A percentile compares a stretch with the other conserved stretches of the same genome.
These are phyloP conservation scores for Nemoura dubitans DNA, from an alignment of 2,888 invertebrate species.

Conservation along the genomic window DNA sequence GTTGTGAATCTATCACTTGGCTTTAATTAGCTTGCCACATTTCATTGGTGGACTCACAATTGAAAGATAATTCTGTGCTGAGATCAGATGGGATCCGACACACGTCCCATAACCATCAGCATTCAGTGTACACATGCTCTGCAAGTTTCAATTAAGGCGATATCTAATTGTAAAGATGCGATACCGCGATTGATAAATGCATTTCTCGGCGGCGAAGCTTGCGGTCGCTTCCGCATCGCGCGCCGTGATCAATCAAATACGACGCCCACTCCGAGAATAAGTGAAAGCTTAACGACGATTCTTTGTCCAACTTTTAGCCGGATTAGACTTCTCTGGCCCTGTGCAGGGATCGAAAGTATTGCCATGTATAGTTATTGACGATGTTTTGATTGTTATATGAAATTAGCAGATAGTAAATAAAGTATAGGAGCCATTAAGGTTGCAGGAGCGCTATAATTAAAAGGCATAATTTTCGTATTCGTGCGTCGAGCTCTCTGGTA, in stretches of 20 bases:
- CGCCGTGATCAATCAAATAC: neutral
- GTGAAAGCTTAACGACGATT: slow-evolving; percentile 4
- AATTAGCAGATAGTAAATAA: neutral
- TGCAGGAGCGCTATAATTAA: neutral
- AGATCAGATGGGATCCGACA: neutral
- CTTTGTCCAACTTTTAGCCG: neutral
- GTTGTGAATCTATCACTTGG: neutral
- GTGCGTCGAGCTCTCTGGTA: neutral
- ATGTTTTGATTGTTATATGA: neutral
- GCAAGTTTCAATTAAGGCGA: neutral
- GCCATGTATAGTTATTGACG: neutral
- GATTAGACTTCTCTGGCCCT: neutral
- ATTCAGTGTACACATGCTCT: neutral
- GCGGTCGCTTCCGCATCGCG: neutral
- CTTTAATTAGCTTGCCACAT: neutral
- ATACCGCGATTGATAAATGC: neutral
- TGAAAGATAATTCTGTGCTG: neutral
- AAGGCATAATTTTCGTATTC: neutral
- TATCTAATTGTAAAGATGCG: neutral
- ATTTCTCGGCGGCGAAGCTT: neutral
- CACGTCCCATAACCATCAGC: neutral
- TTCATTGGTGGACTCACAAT: neutral
- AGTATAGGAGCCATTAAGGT: neutral
- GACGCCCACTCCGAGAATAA: neutral
- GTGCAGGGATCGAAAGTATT: neutral